These are phyloP conservation scores for Chloroclysta siterata DNA, from an alignment of 2,888 invertebrate species.

Conservation along the genomic window DNA sequence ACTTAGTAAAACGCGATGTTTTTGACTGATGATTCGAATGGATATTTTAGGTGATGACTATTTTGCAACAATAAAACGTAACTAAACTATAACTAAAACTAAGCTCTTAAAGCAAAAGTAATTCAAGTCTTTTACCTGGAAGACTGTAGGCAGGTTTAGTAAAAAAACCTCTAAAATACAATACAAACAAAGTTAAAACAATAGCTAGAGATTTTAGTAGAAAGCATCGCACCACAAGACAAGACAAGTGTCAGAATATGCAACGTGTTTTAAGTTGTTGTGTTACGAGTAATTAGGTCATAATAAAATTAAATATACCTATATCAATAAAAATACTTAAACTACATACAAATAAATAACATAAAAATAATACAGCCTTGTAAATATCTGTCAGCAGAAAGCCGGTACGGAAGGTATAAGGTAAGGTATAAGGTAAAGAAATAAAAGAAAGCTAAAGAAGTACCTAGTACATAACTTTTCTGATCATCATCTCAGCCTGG, in stretches of 20 bases:
- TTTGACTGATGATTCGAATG: no score
- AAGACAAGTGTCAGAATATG: conserved; percentile 3
- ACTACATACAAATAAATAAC: background rate
- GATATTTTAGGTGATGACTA: background rate
- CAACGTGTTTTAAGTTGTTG: background rate
- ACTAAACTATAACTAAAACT: background rate
- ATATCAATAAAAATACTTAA: background rate
- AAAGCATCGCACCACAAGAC: conserved; percentile 5
- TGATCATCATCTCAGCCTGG: no score
- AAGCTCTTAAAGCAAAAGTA: background rate
- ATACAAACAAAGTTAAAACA: background rate
- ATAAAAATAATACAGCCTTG: background rate
- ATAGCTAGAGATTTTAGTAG: conserved; percentile 1
- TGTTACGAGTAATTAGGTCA: background rate
- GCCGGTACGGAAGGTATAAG: background rate
- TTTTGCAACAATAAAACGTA: background rate
- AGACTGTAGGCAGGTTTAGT: background rate
- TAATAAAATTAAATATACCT: background rate
- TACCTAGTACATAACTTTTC: no score
- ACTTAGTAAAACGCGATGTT: no score
- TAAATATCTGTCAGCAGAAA: background rate
- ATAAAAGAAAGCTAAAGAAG: no score
- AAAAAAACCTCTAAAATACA: background rate
- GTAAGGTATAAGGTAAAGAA: no score
- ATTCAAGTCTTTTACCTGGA: background rate